Evolutionary conservation across 2,113 vertebrate genomes (phyloP).

Genomic region (Tympanuchus pallidicinctus): DNA sequence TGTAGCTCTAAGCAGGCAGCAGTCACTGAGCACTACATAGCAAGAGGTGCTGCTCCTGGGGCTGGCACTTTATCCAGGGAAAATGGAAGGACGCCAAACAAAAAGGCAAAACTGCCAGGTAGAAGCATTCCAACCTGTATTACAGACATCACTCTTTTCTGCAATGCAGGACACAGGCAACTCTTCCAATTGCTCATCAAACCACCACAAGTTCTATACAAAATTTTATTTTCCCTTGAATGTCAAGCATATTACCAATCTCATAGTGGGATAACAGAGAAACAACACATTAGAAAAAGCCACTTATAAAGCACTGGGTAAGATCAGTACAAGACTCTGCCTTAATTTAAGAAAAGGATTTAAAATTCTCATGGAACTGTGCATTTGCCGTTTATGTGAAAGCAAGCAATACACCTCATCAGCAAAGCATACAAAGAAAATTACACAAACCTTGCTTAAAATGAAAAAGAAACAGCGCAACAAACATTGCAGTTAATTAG

Average conservation of each 20-base stretch:
- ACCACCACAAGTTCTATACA: constrained; percentile 31
- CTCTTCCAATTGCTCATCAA: not conserved
- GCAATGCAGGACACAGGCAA: not conserved
- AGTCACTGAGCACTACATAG: not conserved
- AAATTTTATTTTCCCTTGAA: constrained; percentile 79
- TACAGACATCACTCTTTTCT: not conserved
- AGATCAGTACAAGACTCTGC: constrained; percentile 55
- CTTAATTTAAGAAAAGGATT: constrained; percentile 67
- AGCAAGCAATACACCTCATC: constrained; percentile 46
- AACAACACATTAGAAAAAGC: constrained; percentile 45
- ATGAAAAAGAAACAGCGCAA: constrained; percentile 51
- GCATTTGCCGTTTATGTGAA: constrained; percentile 25
- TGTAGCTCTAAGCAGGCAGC: not conserved
- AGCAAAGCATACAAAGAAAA: constrained; percentile 67
- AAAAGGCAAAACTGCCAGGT: not conserved
- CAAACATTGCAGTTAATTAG: constrained; percentile 51
- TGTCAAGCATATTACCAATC: constrained; percentile 68
- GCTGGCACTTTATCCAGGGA: not conserved
- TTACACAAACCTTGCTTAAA: constrained; percentile 58
- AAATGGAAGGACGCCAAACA: not conserved
- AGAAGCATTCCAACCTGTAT: not conserved
- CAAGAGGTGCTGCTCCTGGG: not conserved
- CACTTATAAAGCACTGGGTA: constrained; percentile 14
- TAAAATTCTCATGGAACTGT: constrained; percentile 35
- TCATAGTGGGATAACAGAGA: constrained; percentile 55